A percentile compares a stretch with the other conserved stretches of the same genome.
These are phyloP conservation scores for Morpho achilles DNA, from an alignment of 2,888 invertebrate species.

Conservation along the genomic window DNA sequence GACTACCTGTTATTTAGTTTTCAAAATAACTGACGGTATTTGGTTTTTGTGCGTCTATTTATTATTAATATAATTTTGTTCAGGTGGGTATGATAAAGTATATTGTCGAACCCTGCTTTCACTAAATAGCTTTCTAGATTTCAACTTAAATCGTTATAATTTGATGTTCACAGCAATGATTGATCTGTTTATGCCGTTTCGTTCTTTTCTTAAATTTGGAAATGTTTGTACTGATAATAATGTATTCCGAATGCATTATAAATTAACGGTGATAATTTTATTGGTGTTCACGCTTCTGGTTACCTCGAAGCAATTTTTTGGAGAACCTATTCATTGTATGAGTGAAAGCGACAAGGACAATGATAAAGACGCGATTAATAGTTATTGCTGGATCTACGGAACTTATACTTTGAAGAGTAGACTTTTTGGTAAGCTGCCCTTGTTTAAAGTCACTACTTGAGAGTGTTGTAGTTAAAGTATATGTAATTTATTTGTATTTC, in stretches of 20 bases:
- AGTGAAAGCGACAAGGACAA: constrained; percentile 60
- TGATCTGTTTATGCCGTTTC: constrained; percentile 83
- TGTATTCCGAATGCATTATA: constrained; percentile 87
- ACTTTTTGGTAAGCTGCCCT: constrained; percentile 48
- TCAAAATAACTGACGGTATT: too few relatives aligned
- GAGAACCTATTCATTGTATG: constrained; percentile 90
- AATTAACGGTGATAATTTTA: constrained; percentile 84
- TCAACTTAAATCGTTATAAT: too few relatives aligned
- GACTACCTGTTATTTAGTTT: not conserved
- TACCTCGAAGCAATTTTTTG: constrained; percentile 90
- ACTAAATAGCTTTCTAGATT: too few relatives aligned
- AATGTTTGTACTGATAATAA: constrained; percentile 86
- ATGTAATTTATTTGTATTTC: too few relatives aligned
- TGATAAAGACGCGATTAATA: constrained; percentile 82
- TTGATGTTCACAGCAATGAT: constrained; percentile 81
- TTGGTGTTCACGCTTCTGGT: constrained; percentile 86
- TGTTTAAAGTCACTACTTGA: not conserved
- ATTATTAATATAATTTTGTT: not conserved
- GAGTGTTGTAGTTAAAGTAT: too few relatives aligned
- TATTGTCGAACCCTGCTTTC: too few relatives aligned
- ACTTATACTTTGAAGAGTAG: constrained; percentile 81
- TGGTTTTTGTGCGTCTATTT: not conserved
- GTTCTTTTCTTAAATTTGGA: constrained; percentile 82
- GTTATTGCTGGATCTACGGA: constrained; percentile 89
- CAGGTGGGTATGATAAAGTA: too few relatives aligned